These are phyloP conservation scores for Eupsittula cactorum DNA, from an alignment of 2,113 vertebrate species.

Conservation along the genomic window DNA sequence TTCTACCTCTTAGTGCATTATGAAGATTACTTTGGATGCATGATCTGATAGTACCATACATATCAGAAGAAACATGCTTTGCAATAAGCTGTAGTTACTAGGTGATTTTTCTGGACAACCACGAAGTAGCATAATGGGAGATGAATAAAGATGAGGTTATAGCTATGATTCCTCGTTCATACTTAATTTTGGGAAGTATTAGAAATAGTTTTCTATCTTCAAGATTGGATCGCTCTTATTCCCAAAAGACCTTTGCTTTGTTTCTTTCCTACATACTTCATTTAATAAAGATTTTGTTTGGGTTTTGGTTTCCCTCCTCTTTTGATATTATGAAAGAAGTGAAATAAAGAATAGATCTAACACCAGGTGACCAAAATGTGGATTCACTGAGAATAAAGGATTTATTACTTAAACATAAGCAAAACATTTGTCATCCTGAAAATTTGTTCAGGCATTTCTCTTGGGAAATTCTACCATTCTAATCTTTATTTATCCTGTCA, in stretches of 20 bases:
- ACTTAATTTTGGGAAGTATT: background rate
- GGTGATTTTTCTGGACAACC: conserved; percentile 1
- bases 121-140: background rate
- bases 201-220: background rate
- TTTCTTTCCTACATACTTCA: background rate
- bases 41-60: background rate
- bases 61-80: background rate
- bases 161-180: background rate
- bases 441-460: background rate
- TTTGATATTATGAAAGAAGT: background rate
- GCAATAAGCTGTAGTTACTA: background rate
- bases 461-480: background rate
- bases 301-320: background rate
- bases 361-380: background rate
- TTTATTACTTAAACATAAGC: background rate
- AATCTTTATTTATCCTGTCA: background rate
- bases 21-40: background rate
- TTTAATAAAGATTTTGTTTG: background rate
- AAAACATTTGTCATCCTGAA: background rate
- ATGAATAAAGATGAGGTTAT: conserved; percentile 16
- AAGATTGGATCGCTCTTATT: conserved; percentile 11
- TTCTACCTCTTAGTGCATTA: background rate
- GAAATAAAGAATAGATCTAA: background rate
- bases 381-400: background rate
- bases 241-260: background rate